Evolutionary conservation across 2,888 invertebrate genomes (phyloP), one percentile per base, ranked within the genome.

Genomic region (Drosophila recens): DNA sequence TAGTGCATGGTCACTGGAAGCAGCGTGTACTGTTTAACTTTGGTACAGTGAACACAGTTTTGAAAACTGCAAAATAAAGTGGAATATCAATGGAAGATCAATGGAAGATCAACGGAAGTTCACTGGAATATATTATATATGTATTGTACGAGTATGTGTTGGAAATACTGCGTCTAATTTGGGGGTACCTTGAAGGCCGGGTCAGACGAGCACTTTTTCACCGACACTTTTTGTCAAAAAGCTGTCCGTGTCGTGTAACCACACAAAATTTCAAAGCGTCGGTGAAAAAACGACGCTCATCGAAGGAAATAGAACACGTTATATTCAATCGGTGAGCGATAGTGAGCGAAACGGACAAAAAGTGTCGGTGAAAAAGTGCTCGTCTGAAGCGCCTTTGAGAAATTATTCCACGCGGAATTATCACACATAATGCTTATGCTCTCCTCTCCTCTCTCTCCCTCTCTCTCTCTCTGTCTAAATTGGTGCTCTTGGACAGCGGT

Each of bases 371-470:
- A n/a, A n/a, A n/a, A n/a, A n/a, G n/a, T n/a, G n/a, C n/a, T n/a
- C n/a, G n/a, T n/a, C n/a, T n/a, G n/a, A n/a, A n/a, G n/a, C n/a
- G n/a, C n/a, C n/a, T n/a, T n/a, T n/a, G 66, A 63, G 38, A 67
- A 70, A 64, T 64, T 40, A 77, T 77, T 77, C 76, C 76, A 33
- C 49, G 15, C 49, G 81, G 87, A 87, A 80, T 87, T 82, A 82
- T 82, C 82, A 82, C 82, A 87, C 76, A 72, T 27, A 27, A 27
- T 79, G 34, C 27, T 27, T 82, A 79, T 75, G 58, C 67, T 52
- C 62, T 70, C 70, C 30, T 30, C 30, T 8, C 30, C 30, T 30
- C 6, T 30, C 8, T 30, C 30, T 30, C 8, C 8, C 30, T 8
- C 8, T 30, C 30, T 30, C 30, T 30, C 1, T 30, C 8, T 27